Evolutionary conservation across 2,888 invertebrate genomes (phyloP).

Genomic region (Nomada lathburiana): DNA sequence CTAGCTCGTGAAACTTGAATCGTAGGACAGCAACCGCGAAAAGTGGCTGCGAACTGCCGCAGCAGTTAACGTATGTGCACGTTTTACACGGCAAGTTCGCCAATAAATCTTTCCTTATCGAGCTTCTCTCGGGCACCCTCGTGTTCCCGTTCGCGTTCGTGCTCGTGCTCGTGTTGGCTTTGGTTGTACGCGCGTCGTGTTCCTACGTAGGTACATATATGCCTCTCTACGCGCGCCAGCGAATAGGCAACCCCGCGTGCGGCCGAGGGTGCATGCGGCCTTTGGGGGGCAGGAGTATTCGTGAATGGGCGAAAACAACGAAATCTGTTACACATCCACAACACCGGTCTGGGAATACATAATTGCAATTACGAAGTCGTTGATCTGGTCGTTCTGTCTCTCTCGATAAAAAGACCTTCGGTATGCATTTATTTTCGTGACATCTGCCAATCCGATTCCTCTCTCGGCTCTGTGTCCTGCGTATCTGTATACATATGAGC

Average conservation of each 20-base stretch:
- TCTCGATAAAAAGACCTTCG: slow-evolving; percentile 29
- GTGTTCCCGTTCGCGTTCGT: not conserved
- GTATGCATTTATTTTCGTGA: not conserved
- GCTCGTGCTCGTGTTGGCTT: not conserved
- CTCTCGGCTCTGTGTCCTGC: not conserved
- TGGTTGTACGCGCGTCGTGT: too few species aligned
- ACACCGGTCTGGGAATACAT: slow-evolving; percentile 39
- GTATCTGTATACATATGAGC: too few species aligned
- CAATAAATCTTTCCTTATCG: slow-evolving; percentile 69
- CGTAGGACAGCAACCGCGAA: slow-evolving; percentile 39
- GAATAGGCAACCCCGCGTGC: not conserved
- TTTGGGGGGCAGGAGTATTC: not conserved
- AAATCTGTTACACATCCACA: slow-evolving; percentile 39
- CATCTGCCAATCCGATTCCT: not conserved
- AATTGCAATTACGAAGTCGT: slow-evolving; percentile 51
- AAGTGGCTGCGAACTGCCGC: slow-evolving; percentile 56
- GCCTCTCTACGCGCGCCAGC: not conserved
- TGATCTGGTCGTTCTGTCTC: slow-evolving; percentile 9
- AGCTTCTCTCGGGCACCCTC: slow-evolving; percentile 6
- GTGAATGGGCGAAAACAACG: slow-evolving; percentile 29
- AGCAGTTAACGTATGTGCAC: slow-evolving; percentile 62
- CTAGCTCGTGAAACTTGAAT: slow-evolving; percentile 46
- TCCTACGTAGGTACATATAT: not conserved
- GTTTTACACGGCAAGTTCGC: slow-evolving; percentile 67
- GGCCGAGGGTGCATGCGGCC: not conserved